These are phyloP conservation scores for Drosophila nigricruria DNA, from an alignment of 2,888 invertebrate species.

Conservation along the genomic window DNA sequence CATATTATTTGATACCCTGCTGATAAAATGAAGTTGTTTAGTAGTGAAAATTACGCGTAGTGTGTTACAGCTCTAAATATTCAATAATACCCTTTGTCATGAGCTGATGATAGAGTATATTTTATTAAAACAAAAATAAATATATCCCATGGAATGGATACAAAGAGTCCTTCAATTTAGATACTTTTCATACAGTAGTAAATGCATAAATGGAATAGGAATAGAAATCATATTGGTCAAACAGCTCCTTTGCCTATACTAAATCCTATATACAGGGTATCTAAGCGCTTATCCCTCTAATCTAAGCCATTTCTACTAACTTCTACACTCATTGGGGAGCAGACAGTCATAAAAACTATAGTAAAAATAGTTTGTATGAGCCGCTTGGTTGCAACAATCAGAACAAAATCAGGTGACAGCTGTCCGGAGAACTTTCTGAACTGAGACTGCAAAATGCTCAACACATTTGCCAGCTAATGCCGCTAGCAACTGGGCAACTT, in stretches of 20 bases:
- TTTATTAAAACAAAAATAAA: too few species aligned
- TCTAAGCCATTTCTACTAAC: not conserved
- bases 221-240: not conserved
- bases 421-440: constrained; percentile 22
- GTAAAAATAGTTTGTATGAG: constrained; percentile 23
- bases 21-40: not conserved
- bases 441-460: constrained; percentile 18
- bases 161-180: too few species aligned
- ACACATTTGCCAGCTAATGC: constrained; percentile 21
- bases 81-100: too few species aligned
- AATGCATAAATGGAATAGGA: too few species aligned
- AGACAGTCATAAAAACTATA: constrained; percentile 30
- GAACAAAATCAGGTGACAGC: constrained; percentile 40
- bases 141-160: not conserved
- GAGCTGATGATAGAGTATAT: too few species aligned
- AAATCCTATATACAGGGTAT: not conserved
- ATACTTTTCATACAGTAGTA: too few species aligned
- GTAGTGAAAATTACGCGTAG: not conserved
- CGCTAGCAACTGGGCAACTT: constrained; percentile 14
- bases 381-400: constrained; percentile 43
- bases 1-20: constrained; percentile 1
- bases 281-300: not conserved
- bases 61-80: too few species aligned
- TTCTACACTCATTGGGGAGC: not conserved
- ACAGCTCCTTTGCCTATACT: not conserved